These are phyloP conservation scores for Chitala chitala DNA, from an alignment of 2,113 vertebrate genomes.

Conservation along the genomic window DNA sequence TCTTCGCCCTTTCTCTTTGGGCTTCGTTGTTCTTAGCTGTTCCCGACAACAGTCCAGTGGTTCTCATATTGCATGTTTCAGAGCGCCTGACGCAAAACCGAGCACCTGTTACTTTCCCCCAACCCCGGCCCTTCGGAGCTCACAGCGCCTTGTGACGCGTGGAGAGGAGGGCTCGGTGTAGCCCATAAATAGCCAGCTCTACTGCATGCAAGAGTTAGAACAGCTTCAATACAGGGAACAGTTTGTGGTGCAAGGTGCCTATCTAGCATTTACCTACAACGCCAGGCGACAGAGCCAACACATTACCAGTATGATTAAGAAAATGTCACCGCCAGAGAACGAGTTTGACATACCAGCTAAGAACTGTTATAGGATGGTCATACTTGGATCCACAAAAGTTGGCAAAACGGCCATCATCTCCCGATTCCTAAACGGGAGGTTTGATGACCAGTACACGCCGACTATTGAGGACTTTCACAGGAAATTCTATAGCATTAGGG, in stretches of 20 bases:
- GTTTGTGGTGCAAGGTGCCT: neutral
- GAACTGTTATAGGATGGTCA: constrained; percentile 96
- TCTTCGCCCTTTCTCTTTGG: constrained; percentile 7
- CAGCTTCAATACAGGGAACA: neutral
- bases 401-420: constrained; percentile 96
- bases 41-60: neutral
- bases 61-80: constrained; percentile 18
- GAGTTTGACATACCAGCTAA: constrained; percentile 88
- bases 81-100: constrained; percentile 41
- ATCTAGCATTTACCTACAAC: neutral
- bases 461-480: constrained; percentile 98
- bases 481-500: constrained; percentile 96
- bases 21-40: constrained; percentile 15
- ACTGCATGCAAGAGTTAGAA: constrained; percentile 18
- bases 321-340: constrained; percentile 80
- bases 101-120: constrained; percentile 31
- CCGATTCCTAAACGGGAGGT: constrained; percentile 87
- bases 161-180: constrained; percentile 27
- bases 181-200: constrained; percentile 36
- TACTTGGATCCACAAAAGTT: constrained; percentile 95
- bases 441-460: constrained; percentile 94
- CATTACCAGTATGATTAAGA: constrained; percentile 83
- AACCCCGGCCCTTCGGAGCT: neutral
- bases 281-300: neutral
- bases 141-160: constrained; percentile 45